Base-by-base conservation (phyloP, 30 jellyfish, hydroid and myxozoan genomes). In the Cassiopea xamachana region DNA sequence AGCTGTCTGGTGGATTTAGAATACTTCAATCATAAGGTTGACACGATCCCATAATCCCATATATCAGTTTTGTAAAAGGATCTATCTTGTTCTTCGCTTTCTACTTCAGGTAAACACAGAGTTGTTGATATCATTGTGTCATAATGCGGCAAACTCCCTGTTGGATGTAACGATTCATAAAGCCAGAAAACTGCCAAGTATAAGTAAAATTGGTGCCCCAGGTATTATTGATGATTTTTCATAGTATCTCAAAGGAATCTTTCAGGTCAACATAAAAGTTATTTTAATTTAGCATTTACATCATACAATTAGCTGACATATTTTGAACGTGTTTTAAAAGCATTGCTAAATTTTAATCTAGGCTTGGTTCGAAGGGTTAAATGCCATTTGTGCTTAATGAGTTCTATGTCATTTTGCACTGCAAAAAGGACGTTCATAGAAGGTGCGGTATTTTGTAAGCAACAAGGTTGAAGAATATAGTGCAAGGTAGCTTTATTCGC, bases 71-170 rank as follows among this genome's bases (percentile, higher is more conserved):
- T 59, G 14, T 59, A 6, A 59, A 59, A 59, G 14, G 69, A 0
- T 59, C 14, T 59, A 59, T 27, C 8, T 59, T 7, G 69, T 59
- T 59, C 13, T 6, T 14, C 74, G 15, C 55, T 71, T 71, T n/a
- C 10, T 7, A 71, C 39, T 71, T 71, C 15, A 89, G 93, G 27
- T 92, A 17, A 55, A 72, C 2, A 87, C 96, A 4, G 90, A 97
- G 74, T 55, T 96, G 1, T 59, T 86, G 90, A 75, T 96, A 15
- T 88, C 99, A 1, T 60, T 96, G 75, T 87, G 93, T 50, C 99
- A 96, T 78, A 89, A 96, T 75, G 99, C 99, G 1, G 90, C 98
- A 9, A 69, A 70, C 45, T 87, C 95, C 46, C 92, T 92, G 82
- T 86, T 96, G 45, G 92, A 96, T 81, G 99, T 96, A 12, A 92